Percentiles rank a stretch among this genome's conserved stretches.
phyloP scores from a whole-genome alignment of 2,797 vertebrate species.

The Varecia variegata region DNA sequence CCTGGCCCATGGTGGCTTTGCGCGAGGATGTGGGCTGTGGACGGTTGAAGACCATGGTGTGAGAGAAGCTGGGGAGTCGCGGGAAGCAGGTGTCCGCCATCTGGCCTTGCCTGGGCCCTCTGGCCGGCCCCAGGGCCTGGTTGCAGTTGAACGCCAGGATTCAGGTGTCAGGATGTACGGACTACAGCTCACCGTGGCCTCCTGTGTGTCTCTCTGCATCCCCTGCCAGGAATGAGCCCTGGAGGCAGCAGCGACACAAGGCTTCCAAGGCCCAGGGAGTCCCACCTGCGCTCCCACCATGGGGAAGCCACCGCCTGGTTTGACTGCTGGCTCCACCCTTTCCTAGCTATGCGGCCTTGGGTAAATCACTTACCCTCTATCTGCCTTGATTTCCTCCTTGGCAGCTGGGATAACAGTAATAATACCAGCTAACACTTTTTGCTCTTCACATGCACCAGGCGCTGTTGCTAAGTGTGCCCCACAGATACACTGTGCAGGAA shows the following conservation, averaged over 20 bases:
- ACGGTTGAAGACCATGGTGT: neutral
- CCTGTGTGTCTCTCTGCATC: rapidly evolving
- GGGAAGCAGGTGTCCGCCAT: neutral
- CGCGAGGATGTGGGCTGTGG: neutral
- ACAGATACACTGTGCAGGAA: neutral
- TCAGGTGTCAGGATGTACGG: neutral
- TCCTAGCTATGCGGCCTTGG: neutral
- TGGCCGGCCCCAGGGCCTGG: too few relatives aligned
- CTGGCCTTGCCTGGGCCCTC: neutral
- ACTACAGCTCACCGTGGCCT: neutral
- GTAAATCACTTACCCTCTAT: neutral
- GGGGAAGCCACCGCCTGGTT: neutral
- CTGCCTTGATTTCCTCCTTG: neutral
- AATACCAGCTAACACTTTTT: neutral
- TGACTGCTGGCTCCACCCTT: neutral
- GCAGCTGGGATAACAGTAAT: neutral
- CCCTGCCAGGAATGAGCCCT: neutral
- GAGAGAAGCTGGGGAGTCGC: neutral
- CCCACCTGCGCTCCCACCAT: rapidly evolving
- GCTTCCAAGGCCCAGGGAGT: neutral
- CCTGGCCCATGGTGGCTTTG: neutral
- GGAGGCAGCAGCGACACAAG: neutral
- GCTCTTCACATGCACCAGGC: neutral
- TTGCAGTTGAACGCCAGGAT: neutral
- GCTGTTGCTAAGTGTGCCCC: neutral